Evolutionary conservation across 2,888 invertebrate genomes (phyloP), one percentile per base, ranked within the genome.

Genomic region (Ennomos fuscantarius): DNA sequence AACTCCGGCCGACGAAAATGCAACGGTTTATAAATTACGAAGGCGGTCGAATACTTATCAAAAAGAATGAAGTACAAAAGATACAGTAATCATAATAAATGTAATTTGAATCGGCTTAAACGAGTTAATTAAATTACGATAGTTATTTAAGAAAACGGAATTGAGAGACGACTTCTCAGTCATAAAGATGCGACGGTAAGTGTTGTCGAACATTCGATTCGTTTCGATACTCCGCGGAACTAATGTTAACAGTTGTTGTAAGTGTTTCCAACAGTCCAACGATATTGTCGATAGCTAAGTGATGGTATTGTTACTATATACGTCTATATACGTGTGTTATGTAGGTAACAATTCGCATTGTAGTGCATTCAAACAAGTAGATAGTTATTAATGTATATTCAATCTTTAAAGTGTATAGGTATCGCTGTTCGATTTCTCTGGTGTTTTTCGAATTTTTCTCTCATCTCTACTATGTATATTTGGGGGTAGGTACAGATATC

Each of bases 401-500:
- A 86, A 88, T 88, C 86, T 88, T 85, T 84, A 81, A 82, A 77
- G 74, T 79, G 73, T 78, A 74, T 85, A 87, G 81, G 79, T 83
- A 81, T 82, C 79, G 81, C 86, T 86, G 84, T 87, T 87, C 82
- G 76, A 76, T 77, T 81, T 84, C 82, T 87, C 81, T 80, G 82
- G 82, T 83, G 82, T 84, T 82, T 81, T 82, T 79, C 75, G 79
- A 71, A 68, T 66, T 70, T 65, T 78, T 85, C 87, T 87, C 84
- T 82, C 67, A 68, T 68, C 65, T 86, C 83, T 86, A 78, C 77
- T 84, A 79, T 78, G 76, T 81, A 80, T 85, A 81, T 76, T 83
- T 74, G 86, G 84, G 86, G 87, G 81, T 86, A 84, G 85, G 81
- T 83, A 76, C 84, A 81, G 84, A 86, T 87, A 87, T 86, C 85